Percentiles rank a stretch among this genome's conserved stretches.
phyloP scores from a whole-genome alignment of 2,888 invertebrate genomes.

The Synanthedon formicaeformis region DNA sequence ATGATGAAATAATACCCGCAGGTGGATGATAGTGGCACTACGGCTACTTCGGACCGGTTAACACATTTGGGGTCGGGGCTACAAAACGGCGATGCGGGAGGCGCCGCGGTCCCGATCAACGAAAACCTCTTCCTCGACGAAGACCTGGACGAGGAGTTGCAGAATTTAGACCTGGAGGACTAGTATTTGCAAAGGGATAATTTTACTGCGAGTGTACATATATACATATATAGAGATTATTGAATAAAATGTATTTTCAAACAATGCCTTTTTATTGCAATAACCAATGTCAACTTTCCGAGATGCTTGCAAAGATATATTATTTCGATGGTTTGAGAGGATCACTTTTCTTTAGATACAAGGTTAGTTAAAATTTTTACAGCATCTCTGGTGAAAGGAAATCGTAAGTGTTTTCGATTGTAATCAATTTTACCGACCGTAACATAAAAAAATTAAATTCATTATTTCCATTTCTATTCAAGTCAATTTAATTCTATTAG shows the following conservation, averaged over 20 bases:
- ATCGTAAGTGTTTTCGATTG: too few relatives aligned
- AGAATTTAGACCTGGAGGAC: conserved; percentile 81
- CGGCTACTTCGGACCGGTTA: conserved; percentile 76
- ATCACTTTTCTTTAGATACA: too few relatives aligned
- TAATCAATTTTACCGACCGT: too few relatives aligned
- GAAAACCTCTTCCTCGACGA: conserved; percentile 93
- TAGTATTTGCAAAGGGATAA: conserved; percentile 16
- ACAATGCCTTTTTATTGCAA: neutral
- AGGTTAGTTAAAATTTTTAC: too few relatives aligned
- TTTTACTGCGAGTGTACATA: neutral
- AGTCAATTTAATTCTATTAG: too few relatives aligned
- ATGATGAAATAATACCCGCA: conserved; percentile 14
- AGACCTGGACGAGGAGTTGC: conserved; percentile 86
- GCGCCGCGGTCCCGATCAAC: conserved; percentile 83
- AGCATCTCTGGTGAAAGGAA: too few relatives aligned
- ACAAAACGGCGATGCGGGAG: conserved; percentile 62
- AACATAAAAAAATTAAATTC: too few relatives aligned
- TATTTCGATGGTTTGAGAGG: too few relatives aligned
- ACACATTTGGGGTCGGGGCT: conserved; percentile 50
- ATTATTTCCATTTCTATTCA: too few relatives aligned
- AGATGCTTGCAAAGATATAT: too few relatives aligned
- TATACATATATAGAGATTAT: neutral
- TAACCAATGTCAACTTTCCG: too few relatives aligned
- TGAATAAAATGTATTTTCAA: neutral
- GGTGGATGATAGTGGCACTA: conserved; percentile 81